Evolutionary conservation across 2,888 invertebrate species (phyloP), one percentile per base, ranked within the genome.

Genomic region (Pterostichus niger): DNA sequence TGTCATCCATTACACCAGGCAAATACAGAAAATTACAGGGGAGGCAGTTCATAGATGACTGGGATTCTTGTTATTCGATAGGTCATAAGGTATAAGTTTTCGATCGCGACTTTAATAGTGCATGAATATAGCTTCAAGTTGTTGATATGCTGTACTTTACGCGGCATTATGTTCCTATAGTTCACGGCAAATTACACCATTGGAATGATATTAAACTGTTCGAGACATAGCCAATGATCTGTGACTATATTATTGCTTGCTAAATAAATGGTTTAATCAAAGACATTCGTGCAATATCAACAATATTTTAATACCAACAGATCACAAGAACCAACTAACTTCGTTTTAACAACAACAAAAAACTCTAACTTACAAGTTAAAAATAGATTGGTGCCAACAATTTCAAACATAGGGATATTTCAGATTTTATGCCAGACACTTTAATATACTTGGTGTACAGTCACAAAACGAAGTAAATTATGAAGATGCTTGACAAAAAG

Each of bases 1-100:
- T 54, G 77, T 56, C 82, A 61, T 82, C 82, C 82, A 82, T 82
- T 82, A 82, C 75, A 31, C 49, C 82, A 82, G 75, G 75, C 82
- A 82, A 82, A 82, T 82, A 82, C 75, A 75, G 59, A 59, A 75
- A 75, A 82, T 75, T 75, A 82, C 61, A 82, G 75, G 49, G 82
- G 75, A 75, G 44, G 52, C 52, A 40, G 61, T 33, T 61, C 54
- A 59, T 33, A 13, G 56, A 56, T 56, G 56, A 44, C 68, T 71
- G 44, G 13, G 68, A 71, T 71, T 71, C 68, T 40, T 44, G 64
- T 35, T 44, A 71, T 71, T 71, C 71, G 71, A 71, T 71, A 71
- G 71, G 71, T 71, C 44, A 46, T 9, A 49, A 75, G 52, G 52
- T 52, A 75, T 75, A 52, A 75, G 49, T 75, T 75, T 75, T 13